phyloP scores from a whole-genome alignment of 2,888 invertebrate genomes.

The Cephus pygmeus region DNA sequence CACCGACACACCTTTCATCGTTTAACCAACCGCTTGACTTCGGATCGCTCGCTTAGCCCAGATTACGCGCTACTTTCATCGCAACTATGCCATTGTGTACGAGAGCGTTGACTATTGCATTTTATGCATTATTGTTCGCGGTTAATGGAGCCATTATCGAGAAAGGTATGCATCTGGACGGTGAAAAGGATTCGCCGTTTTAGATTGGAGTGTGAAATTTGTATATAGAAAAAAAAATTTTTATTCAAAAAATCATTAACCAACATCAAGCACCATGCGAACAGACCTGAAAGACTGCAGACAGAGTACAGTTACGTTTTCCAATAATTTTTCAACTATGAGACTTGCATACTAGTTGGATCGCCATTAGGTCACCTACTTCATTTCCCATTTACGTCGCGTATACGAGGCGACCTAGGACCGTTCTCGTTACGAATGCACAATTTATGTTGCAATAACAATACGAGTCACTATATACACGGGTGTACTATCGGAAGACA shows the following conservation, averaged over 20 bases:
- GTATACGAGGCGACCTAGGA: constrained; percentile 46
- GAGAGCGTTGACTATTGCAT: constrained; percentile 11
- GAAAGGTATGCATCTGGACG: neutral
- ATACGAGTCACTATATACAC: neutral
- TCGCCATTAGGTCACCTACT: constrained; percentile 42
- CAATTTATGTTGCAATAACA: neutral
- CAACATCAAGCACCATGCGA: neutral
- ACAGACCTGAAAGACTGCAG: neutral
- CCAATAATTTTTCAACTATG: constrained; percentile 24
- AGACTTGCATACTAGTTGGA: constrained; percentile 11
- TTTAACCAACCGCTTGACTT: constrained; percentile 30
- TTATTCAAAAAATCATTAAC: neutral
- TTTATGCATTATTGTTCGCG: constrained; percentile 25
- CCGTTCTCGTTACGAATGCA: constrained; percentile 5
- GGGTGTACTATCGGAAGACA: no score
- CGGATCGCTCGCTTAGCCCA: constrained; percentile 33
- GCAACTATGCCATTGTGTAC: constrained; percentile 39
- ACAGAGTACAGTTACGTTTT: constrained; percentile 27
- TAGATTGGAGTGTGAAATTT: neutral
- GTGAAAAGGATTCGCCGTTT: neutral
- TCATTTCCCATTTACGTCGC: constrained; percentile 55
- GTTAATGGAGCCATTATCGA: constrained; percentile 35
- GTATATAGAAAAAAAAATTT: neutral
- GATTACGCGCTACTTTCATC: constrained; percentile 45
- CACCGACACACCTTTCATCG: neutral